Percentiles rank a stretch among this genome's conserved stretches.
Evolutionary conservation across 92 coral and sea anemone genomes (phyloP).

Genomic region (Paramuricea clavata): DNA sequence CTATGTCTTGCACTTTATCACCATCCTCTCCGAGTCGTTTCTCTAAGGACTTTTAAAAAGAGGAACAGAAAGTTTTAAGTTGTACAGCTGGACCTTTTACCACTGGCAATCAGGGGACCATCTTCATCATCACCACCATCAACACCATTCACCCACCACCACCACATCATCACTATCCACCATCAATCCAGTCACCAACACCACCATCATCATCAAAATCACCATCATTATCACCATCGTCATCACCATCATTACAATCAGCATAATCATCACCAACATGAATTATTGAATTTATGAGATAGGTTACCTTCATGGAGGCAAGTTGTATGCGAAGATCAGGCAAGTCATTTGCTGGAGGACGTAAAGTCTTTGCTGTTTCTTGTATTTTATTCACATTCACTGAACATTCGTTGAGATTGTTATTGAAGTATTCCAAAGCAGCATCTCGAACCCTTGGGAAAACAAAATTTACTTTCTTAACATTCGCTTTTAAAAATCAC

Average conservation of each 20-base stretch:
- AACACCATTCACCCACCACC: no score
- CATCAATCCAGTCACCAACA: no score
- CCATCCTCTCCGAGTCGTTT: conserved; percentile 15
- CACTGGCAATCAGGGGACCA: no score
- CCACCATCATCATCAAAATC: no score
- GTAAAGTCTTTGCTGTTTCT: conserved; percentile 23
- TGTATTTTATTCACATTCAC: conserved; percentile 17
- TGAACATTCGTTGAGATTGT: conserved; percentile 24
- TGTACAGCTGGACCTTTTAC: neutral
- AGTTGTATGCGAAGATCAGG: conserved; percentile 26
- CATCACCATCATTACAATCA: no score
- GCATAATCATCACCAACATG: no score
- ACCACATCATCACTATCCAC: no score
- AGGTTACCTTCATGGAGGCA: conserved; percentile 37
- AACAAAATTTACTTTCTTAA: neutral
- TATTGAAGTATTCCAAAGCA: conserved; percentile 25
- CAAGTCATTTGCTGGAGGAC: conserved; percentile 32
- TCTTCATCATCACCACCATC: no score
- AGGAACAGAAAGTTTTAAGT: neutral
- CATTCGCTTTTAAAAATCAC: no score
- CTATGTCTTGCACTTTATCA: conserved; percentile 16
- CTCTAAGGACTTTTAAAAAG: conserved; percentile 17
- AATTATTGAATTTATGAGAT: neutral
- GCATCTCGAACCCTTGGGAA: conserved; percentile 36
- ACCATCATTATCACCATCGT: no score